Evolutionary conservation across 2,797 vertebrate genomes (phyloP), one percentile per base, ranked within the genome.

Genomic region (Lacerta bilineata): DNA sequence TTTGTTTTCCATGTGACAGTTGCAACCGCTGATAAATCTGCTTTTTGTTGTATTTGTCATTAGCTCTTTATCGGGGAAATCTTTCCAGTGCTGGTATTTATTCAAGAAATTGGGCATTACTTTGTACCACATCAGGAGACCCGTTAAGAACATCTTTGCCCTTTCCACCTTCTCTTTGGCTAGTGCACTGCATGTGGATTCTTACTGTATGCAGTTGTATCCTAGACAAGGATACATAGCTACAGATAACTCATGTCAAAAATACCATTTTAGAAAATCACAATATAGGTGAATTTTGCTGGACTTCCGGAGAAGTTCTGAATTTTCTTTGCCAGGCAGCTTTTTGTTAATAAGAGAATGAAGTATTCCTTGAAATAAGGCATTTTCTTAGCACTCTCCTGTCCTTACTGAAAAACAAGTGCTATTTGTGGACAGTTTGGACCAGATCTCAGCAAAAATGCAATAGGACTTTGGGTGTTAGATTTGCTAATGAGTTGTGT

Each of bases 401-500:
- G 74, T 91, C 76, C 69, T 90, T 91, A 92, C 93, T 93, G 89
- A 91, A 90, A 76, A 76, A 90, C 90, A 93, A 92, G 81, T 72
- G 83, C 88, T 92, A 77, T 90, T 94, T 92, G 89, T 95, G 94
- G 68, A 64, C 78, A 29, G 84, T 94, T 91, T 91, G 85, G 95
- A 84, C 90, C 94, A 94, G 91, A 68, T 94, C 81, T 90, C 94
- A 77, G 89, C 89, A 91, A 88, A 93, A 96, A 90, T 88, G 86
- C 94, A 93, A 93, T 96, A 92, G 90, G 95, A 96, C 94, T 96
- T 96, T 95, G 95, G 94, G 94, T 96, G 93, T 94, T 95, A 93
- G 95, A 90, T 94, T 95, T 95, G 91, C 87, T 95, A 96, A 96
- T 96, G 96, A 96, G 96, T 96, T 90, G 94, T 93, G 91, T 96